Conservation (phyloP, 2,113 vertebrate genomes). For the Nesospiza acunhae region DNA sequence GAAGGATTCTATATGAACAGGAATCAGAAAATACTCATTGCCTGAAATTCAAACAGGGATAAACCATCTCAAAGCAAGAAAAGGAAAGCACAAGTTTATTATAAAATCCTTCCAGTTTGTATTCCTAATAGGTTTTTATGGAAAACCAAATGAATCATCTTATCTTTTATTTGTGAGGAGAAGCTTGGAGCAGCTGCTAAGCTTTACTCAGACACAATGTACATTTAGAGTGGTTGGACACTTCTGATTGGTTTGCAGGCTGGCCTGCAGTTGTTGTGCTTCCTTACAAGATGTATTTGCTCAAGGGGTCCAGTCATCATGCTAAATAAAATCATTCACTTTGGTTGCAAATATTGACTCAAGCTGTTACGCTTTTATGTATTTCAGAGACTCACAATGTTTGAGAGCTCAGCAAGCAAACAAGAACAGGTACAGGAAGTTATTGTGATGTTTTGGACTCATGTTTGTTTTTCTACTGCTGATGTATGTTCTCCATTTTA, state of each 20-base stretch:
- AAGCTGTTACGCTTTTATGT: slow-evolving; percentile 80
- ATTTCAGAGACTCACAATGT: slow-evolving; percentile 78
- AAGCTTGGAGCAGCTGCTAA: neutral
- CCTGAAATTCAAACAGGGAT: neutral
- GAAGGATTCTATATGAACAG: neutral
- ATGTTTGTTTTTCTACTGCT: slow-evolving; percentile 74
- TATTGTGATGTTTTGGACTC: slow-evolving; percentile 73
- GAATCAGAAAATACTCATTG: neutral
- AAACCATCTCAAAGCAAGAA: neutral
- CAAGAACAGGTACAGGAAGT: slow-evolving; percentile 82
- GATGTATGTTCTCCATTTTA: slow-evolving; percentile 70
- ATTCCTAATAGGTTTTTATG: neutral
- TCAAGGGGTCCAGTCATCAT: slow-evolving; percentile 71
- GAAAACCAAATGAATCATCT: neutral
- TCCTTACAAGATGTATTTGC: slow-evolving; percentile 73
- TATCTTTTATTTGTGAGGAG: neutral
- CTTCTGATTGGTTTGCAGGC: neutral
- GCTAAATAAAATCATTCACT: slow-evolving; percentile 78
- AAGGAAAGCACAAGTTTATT: neutral
- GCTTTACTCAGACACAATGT: neutral
- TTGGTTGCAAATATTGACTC: slow-evolving; percentile 82
- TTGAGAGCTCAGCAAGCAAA: slow-evolving; percentile 81
- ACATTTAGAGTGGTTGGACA: neutral
- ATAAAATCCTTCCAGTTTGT: neutral
- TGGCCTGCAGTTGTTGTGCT: slow-evolving; percentile 45